Percentiles rank a stretch among this genome's conserved stretches.
These are phyloP conservation scores for Sylvicapra grimmia DNA, from an alignment of 2,113 vertebrate genomes.

Conservation along the genomic window DNA sequence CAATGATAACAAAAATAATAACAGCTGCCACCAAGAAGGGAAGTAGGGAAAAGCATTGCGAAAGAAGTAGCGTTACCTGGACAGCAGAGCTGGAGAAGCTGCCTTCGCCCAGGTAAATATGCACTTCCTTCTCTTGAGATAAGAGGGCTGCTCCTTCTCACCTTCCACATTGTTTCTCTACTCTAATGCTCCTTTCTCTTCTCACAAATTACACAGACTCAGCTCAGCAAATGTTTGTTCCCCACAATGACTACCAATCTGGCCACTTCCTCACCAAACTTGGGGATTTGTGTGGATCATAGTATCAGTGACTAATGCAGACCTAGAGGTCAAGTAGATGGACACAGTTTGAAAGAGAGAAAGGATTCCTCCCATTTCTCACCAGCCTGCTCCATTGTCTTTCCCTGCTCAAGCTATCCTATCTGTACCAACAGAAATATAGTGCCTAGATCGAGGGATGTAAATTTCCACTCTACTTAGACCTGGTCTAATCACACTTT, in stretches of 20 bases:
- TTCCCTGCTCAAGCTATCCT: background rate
- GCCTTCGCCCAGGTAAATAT: background rate
- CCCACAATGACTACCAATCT: background rate
- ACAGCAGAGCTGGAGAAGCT: background rate
- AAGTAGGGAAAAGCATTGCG: background rate
- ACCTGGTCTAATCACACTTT: background rate
- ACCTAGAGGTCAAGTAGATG: constrained; percentile 28
- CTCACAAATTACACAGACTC: background rate
- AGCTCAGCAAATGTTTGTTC: constrained; percentile 48
- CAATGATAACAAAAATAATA: constrained; percentile 12
- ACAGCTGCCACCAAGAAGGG: background rate
- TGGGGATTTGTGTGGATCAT: constrained; percentile 35
- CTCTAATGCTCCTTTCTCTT: background rate
- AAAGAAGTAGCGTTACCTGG: background rate
- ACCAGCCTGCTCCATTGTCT: background rate
- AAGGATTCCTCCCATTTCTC: background rate
- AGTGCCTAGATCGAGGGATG: background rate
- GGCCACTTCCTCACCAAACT: background rate
- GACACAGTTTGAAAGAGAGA: background rate
- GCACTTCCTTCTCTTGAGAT: background rate
- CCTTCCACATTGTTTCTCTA: background rate
- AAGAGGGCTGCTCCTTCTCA: background rate
- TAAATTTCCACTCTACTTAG: background rate
- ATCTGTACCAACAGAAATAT: background rate
- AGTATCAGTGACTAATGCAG: background rate